Evolutionary conservation across 2,797 vertebrate genomes (phyloP).

Genomic region (Allobates femoralis): DNA sequence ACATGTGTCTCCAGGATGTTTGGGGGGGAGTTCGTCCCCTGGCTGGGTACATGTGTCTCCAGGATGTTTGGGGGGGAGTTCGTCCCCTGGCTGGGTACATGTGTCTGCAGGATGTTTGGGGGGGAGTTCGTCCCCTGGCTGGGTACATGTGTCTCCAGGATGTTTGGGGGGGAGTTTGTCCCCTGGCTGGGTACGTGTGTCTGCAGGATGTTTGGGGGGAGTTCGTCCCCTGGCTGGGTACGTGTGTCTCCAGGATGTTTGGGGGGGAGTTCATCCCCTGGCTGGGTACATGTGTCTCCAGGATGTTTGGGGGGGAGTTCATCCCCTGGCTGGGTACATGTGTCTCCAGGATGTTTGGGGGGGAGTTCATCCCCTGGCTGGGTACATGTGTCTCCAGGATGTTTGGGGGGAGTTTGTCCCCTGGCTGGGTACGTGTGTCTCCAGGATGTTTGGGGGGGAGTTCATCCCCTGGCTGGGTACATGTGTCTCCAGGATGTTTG

Average conservation of each 20-base stretch:
- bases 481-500: neutral
- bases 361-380: too few relatives aligned
- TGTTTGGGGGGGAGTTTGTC: too few relatives aligned
- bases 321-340: neutral
- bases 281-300: neutral
- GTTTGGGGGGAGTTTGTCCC: too few relatives aligned
- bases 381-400: neutral
- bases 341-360: neutral
- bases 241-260: neutral
- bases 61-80: neutral
- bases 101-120: neutral
- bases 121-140: too few relatives aligned
- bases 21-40: too few relatives aligned
- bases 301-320: too few relatives aligned
- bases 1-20: neutral
- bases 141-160: neutral
- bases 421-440: neutral
- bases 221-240: neutral
- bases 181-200: neutral
- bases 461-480: neutral
- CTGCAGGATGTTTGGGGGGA: neutral
- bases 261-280: too few relatives aligned
- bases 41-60: neutral
- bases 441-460: neutral
- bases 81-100: neutral